phyloP scores from a whole-genome alignment of 2,113 vertebrate species.

The Megalops atlanticus region DNA sequence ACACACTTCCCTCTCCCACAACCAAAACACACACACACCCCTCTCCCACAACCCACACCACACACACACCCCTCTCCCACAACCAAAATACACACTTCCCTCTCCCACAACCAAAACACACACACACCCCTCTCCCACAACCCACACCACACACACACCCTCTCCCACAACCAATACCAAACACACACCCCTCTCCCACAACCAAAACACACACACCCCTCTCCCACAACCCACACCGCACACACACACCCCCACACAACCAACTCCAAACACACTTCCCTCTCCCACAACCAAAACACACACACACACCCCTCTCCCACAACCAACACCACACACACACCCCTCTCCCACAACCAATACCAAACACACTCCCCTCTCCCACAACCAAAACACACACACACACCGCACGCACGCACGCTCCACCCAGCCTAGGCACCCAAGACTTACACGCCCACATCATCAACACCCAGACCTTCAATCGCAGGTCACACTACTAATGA shows the following conservation, averaged over 20 bases:
- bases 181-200: neutral
- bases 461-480: neutral
- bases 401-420: neutral
- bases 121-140: neutral
- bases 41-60: too few relatives aligned
- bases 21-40: neutral
- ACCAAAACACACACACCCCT: neutral
- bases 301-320: too few relatives aligned
- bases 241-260: too few relatives aligned
- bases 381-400: neutral
- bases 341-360: too few relatives aligned
- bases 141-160: neutral
- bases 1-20: neutral
- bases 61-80: too few relatives aligned
- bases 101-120: neutral
- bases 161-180: neutral
- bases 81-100: neutral
- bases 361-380: neutral
- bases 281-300: too few relatives aligned
- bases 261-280: too few relatives aligned
- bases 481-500: slow-evolving; percentile 43
- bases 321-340: too few relatives aligned
- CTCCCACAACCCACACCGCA: neutral
- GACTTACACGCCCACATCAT: neutral
- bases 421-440: too few relatives aligned